These are phyloP conservation scores for Orbicella faveolata DNA, from an alignment of 64 coral and sea anemone species.

Conservation along the genomic window DNA sequence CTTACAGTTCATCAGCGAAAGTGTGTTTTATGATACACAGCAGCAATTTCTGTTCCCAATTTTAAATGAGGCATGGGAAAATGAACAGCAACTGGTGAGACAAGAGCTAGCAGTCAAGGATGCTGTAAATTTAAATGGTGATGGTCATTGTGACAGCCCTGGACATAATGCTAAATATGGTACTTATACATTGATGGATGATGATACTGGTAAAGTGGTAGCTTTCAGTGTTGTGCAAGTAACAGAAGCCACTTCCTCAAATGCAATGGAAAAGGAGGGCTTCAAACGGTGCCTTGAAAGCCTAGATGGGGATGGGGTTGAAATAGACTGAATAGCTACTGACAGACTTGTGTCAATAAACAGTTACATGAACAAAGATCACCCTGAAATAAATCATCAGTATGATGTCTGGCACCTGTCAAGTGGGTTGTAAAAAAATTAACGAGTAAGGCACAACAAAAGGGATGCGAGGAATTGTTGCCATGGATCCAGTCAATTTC, in stretches of 20 bases:
- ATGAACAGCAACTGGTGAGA: neutral
- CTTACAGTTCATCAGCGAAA: neutral
- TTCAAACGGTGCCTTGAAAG: constrained; percentile 36
- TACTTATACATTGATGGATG: constrained; percentile 39
- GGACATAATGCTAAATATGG: constrained; percentile 15
- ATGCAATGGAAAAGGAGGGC: constrained; percentile 72
- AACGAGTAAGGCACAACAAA: neutral
- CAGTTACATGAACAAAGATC: constrained; percentile 35
- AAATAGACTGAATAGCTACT: constrained; percentile 37
- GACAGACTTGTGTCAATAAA: constrained; percentile 53
- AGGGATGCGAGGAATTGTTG: neutral
- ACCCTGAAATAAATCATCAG: neutral
- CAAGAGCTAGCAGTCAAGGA: too few species aligned
- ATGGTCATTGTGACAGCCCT: too few species aligned
- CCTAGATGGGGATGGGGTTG: constrained; percentile 18
- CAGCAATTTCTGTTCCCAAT: constrained; percentile 9
- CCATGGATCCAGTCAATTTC: neutral
- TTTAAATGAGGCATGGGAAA: constrained; percentile 40
- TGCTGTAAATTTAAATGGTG: too few species aligned
- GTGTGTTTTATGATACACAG: constrained; percentile 11
- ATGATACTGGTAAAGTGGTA: constrained; percentile 21
- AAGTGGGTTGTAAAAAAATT: neutral
- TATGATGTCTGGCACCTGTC: neutral
- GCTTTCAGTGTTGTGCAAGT: constrained; percentile 39
- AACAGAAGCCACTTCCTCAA: constrained; percentile 48